Evolutionary conservation across 2,797 vertebrate genomes (phyloP), one percentile per base, ranked within the genome.

Genomic region (Galaxias olidus): DNA sequence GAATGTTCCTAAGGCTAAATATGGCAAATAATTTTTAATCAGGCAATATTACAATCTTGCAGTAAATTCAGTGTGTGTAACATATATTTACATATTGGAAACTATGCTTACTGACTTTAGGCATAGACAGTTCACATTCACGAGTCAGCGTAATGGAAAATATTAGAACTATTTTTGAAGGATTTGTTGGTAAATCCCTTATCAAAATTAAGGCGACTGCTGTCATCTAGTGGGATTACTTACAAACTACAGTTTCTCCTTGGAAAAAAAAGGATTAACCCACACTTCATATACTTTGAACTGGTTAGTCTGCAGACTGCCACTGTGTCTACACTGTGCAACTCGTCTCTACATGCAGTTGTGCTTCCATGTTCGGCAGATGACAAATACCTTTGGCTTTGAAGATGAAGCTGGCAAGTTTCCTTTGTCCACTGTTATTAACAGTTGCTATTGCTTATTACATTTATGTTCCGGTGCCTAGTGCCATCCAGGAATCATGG

Each of bases 381-480:
- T 46, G 30, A 2, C 11, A 13, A 17, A 61, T 12, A 5, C 14
- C 20, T 30, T 9, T 54, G 47, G 1, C 20, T 30, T 9, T 54
- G 47, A 1, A 60, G 50, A 96, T 96, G 96, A 89, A 89, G 86
- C 30, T 87, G 66, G 74, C 84, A 4, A 85, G 85, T 1, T 78
- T 86, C 7, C 59, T 91, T 15, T 66, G 92, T 14, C 82, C 92
- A 0, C 41, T 91, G 66, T 82, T 88, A 7, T 64, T 93, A 44
- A 73, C 89, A 13, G 83, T 84, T 1, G 74, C 91, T 7, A 1
- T 86, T 44, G 93, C 94, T 11, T 96, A 95, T 63, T 96, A 94
- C 57, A 73, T 97, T 41, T 97, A 96, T 89, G 84, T 84, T 59
- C 96, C 96, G 19, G 65, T 98, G 69, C 96, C 96, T 49, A 79